phyloP scores from a whole-genome alignment of 2,888 invertebrate species.

The Drosophila nr. fundita region DNA sequence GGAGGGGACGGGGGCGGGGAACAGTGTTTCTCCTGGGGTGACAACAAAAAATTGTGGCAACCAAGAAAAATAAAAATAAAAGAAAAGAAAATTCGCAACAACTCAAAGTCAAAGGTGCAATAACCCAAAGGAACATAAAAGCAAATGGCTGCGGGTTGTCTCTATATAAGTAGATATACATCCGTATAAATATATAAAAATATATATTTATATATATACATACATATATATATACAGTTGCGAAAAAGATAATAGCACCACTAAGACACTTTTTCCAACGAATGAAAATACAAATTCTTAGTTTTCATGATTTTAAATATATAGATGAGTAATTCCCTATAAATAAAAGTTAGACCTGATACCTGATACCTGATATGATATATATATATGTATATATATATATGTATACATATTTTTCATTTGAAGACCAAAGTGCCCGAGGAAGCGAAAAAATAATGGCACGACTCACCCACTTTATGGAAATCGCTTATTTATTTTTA shows the following conservation, averaged over 20 bases:
- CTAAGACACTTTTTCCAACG: neutral
- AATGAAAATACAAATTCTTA: neutral
- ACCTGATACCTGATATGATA: too few species aligned
- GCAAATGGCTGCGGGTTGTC: constrained; percentile 73
- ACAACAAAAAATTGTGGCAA: constrained; percentile 42
- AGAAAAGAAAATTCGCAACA: constrained; percentile 53
- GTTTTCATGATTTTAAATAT: neutral
- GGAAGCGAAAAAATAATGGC: neutral
- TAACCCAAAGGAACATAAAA: constrained; percentile 76
- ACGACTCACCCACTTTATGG: neutral
- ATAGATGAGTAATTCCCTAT: neutral
- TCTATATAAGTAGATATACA: constrained; percentile 23
- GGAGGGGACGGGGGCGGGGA: accelerated
- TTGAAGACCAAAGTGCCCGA: neutral
- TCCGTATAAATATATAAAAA: neutral
- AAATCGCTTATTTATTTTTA: neutral
- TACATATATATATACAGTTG: neutral
- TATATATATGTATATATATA: constrained; percentile 10
- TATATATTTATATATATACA: neutral
- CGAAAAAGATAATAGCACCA: neutral
- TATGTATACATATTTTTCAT: constrained; percentile 22
- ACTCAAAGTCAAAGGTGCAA: constrained; percentile 80
- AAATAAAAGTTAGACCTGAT: neutral
- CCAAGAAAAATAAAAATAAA: constrained; percentile 23
- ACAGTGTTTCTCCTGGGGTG: constrained; percentile 33